Base-by-base conservation (phyloP, 2,113 vertebrate genomes). In the Chaenogobius annularis region DNA sequence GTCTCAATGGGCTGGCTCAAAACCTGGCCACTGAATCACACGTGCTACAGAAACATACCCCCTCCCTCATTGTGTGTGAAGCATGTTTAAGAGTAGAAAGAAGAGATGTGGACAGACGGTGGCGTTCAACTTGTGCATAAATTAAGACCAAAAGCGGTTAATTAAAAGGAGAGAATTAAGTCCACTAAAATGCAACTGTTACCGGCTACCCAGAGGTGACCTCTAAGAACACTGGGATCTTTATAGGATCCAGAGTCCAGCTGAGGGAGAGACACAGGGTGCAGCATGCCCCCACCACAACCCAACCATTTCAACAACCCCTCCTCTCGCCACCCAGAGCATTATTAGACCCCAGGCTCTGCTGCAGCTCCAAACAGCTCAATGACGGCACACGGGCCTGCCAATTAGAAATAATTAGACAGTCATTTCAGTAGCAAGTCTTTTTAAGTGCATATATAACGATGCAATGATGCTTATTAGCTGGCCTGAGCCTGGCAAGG, bases 391-490 rank as follows among this genome's bases (percentile, higher is more conserved):
- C 93, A 96, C 94, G 93, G 94, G 95, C 93, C 95, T 96, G 95
- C 97, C 97, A 99, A 98, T 99, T 99, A 98, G 97, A 97, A 96
- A 98, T 99, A 99, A 99, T 99, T 99, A 99, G 97, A 95, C 95
- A 96, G 95, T 96, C 95, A 96, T 98, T 98, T 97, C 96, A 90
- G 95, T 95, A 95, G 96, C 94, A 90, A 96, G 95, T 96, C 96
- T 95, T 98, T 99, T 98, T 98, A 99, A 98, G 97, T 98, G 96
- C 95, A 98, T 95, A 96, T 96, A 96, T 97, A 99, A 97, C 94
- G 94, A 97, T 94, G 95, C 95, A 94, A 96, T 94, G 96, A 97
- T 95, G 98, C 96, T 97, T 96, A 99, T 99, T 98, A 99, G 95
- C 92, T 90, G 94, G 94, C 95, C 94, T 91, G 85, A 90, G 93